These are phyloP conservation scores for Standfussiana lucernea DNA, from an alignment of 2,888 invertebrate species.

Conservation along the genomic window DNA sequence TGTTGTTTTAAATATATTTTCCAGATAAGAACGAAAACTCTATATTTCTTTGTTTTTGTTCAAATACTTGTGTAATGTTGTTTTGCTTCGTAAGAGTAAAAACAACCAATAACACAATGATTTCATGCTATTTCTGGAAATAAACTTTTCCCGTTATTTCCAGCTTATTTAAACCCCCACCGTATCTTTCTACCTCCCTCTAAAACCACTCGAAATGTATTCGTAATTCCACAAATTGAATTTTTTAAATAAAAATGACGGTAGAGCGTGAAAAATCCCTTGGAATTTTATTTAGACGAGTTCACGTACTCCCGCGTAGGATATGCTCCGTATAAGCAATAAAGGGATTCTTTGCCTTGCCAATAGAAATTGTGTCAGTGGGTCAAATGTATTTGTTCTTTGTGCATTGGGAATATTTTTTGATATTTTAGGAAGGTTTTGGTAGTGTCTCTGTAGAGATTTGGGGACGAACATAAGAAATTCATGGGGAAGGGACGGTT, in stretches of 20 bases:
- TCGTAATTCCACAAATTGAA: slow-evolving; percentile 49
- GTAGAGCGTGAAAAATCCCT: slow-evolving; percentile 43
- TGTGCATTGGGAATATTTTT: slow-evolving; percentile 59
- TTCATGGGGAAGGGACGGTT: neutral
- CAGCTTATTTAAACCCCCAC: slow-evolving; percentile 1
- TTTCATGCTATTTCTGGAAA: slow-evolving; percentile 14
- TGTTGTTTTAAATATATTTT: slow-evolving; percentile 58
- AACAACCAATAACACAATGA: slow-evolving; percentile 10
- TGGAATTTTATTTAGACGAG: slow-evolving; percentile 63
- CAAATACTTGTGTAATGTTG: slow-evolving; percentile 12
- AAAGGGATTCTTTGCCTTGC: slow-evolving; percentile 73
- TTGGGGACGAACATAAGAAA: slow-evolving; percentile 1
- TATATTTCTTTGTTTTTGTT: slow-evolving; percentile 33
- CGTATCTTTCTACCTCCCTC: neutral
- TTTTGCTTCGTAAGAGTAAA: slow-evolving; percentile 10
- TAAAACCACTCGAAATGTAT: slow-evolving; percentile 39
- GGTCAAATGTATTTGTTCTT: slow-evolving; percentile 74
- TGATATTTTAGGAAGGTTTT: slow-evolving; percentile 31
- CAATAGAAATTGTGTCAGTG: slow-evolving; percentile 73
- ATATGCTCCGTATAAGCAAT: slow-evolving; percentile 70
- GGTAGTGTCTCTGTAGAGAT: slow-evolving; percentile 27
- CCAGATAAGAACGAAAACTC: slow-evolving; percentile 46
- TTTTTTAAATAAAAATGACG: slow-evolving; percentile 60
- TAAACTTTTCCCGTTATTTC: neutral
- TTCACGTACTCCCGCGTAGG: slow-evolving; percentile 59